Conservation (phyloP, 2,888 invertebrate species). For the Drosophila differens region DNA sequence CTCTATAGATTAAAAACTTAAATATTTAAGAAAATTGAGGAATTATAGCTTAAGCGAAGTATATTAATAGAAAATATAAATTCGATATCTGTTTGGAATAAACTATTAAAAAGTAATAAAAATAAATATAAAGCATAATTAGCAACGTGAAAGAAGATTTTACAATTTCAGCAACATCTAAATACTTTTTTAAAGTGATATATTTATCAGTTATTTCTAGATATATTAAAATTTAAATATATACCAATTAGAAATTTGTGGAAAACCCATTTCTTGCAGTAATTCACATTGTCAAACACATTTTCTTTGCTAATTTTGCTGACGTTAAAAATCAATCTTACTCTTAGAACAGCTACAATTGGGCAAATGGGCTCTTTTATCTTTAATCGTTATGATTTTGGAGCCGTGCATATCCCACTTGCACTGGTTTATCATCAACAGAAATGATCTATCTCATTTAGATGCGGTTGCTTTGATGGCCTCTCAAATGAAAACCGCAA, state of each 20-base stretch:
- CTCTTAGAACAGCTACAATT: not conserved
- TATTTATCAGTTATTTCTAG: not conserved
- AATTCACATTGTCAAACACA: not conserved
- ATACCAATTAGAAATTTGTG: not conserved
- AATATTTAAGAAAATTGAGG: not conserved
- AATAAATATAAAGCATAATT: not conserved
- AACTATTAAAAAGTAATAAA: not conserved
- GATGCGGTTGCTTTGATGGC: constrained; percentile 25
- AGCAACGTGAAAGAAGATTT: not conserved
- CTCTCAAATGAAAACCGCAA: constrained; percentile 29
- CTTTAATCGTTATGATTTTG: not conserved
- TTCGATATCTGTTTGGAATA: not conserved
- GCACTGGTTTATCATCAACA: not conserved
- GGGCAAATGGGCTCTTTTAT: not conserved
- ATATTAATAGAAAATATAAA: not conserved
- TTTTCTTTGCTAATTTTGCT: not conserved
- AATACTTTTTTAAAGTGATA: fast-evolving
- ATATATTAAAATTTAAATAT: not conserved
- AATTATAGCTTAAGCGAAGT: not conserved
- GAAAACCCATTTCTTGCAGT: not conserved
- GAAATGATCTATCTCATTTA: not conserved
- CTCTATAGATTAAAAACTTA: not conserved
- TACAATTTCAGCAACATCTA: not conserved
- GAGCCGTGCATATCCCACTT: not conserved
- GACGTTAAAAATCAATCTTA: not conserved